Evolutionary conservation across 2,888 invertebrate species (phyloP).

Genomic region (Mayetiola destructor): DNA sequence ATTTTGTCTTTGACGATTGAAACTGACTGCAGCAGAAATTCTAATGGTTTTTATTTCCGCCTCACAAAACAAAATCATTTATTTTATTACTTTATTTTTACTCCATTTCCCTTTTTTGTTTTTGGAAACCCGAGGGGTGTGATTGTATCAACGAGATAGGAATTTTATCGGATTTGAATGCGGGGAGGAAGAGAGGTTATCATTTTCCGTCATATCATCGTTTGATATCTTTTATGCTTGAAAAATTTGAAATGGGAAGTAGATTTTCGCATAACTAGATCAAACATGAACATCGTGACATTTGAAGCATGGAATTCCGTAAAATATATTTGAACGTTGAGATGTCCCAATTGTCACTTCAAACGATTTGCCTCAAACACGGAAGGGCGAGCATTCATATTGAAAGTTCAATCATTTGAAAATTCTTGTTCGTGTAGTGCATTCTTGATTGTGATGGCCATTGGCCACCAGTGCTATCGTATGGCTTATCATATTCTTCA

Average conservation of each 20-base stretch:
- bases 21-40: not conserved
- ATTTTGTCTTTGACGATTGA: too few species aligned
- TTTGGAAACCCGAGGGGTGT: not conserved
- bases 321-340: too few species aligned
- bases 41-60: conserved; percentile 3
- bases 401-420: not conserved
- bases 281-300: too few species aligned
- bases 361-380: too few species aligned
- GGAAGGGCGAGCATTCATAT: too few species aligned
- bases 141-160: not conserved
- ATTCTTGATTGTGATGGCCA: not conserved
- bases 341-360: too few species aligned
- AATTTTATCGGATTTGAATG: not conserved
- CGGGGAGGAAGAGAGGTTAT: too few species aligned
- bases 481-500: not conserved
- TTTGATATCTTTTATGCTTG: not conserved
- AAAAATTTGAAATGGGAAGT: conserved; percentile 1
- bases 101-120: not conserved
- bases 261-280: too few species aligned
- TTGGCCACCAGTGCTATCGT: not conserved
- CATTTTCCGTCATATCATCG: too few species aligned
- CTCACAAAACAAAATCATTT: not conserved
- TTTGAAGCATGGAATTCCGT: too few species aligned
- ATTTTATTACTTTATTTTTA: not conserved
- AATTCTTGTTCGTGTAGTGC: not conserved